Base-by-base conservation (phyloP, 2,888 invertebrate species). In the Pristionchus maxplancki region DNA sequence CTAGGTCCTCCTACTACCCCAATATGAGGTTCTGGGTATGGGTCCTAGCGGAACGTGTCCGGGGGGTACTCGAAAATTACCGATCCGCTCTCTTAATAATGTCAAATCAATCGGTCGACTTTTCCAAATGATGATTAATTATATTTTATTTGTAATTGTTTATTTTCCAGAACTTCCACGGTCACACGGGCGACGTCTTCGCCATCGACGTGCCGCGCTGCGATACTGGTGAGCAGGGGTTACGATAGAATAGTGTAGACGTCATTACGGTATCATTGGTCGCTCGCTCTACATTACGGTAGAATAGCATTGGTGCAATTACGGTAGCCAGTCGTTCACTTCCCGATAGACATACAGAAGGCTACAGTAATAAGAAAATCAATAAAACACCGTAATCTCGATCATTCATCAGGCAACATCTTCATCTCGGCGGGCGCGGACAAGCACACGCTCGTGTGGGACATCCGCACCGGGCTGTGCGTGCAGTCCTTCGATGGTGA, bases 371-470 rank as follows among this genome's bases (percentile, higher is more conserved):
- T 17, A 58, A 15, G n/a, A n/a, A n/a, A n/a, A 64, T 28, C n/a
- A 28, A 28, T 5, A n/a, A n/a, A n/a, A n/a, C n/a, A n/a, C n/a
- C 4, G 53, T 58, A 64, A 64, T 24, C 37, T 71, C 20, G 5
- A n/a, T 78, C 40, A 8, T 71, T n/a, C n/a, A n/a, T n/a, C 97
- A 91, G 99, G 94, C 28, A 99, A 99, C 95, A 98, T 97, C 62
- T 99, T 99, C 96, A 98, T 98, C 89, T 99, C 99, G 31, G 99
- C 98, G 94, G 94, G 93, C 44, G 92, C 90, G 37, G 92, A 90
- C 87, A 97, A 98, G 95, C 97, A 97, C 96, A 98, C 98, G 90
- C 96, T 98, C 90, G 97, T 99, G 93, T 99, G 99, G 99, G 99
- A 99, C 96, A 98, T 99, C 97, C 96, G 99, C 93, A 97, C 97